A percentile compares a stretch with the other conserved stretches of the same genome.
Evolutionary conservation across 2,888 invertebrate genomes (phyloP).

Genomic region (Sipha maydis): DNA sequence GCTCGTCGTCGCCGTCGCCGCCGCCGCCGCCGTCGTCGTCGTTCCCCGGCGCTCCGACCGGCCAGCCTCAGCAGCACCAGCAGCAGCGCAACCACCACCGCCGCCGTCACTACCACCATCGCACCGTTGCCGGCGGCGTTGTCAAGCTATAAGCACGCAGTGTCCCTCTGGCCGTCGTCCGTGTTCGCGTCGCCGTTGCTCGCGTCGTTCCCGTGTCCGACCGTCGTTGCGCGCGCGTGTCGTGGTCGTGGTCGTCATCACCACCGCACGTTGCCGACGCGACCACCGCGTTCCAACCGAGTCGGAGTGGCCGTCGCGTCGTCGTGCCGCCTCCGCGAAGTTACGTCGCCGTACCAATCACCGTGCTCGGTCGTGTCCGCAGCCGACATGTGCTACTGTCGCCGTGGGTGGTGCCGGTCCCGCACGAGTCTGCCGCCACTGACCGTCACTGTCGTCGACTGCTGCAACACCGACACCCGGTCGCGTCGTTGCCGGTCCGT

Average conservation of each 20-base stretch:
- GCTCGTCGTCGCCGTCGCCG: neutral
- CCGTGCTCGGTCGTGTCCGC: neutral
- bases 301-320: too few species aligned
- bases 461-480: neutral
- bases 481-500: neutral
- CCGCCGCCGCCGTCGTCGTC: neutral
- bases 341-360: too few species aligned
- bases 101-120: neutral
- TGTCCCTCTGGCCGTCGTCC: conserved; percentile 51
- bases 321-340: too few species aligned
- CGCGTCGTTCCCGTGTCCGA: neutral
- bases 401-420: conserved; percentile 35
- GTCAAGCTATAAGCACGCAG: neutral
- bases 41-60: neutral
- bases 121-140: neutral
- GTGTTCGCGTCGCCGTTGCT: conserved; percentile 18
- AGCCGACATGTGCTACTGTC: conserved; percentile 32
- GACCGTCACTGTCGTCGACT: neutral
- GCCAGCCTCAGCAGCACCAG: conserved; percentile 11
- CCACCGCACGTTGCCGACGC: too few species aligned
- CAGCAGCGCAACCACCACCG: neutral
- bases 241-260: neutral
- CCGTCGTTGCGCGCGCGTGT: neutral
- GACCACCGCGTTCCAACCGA: too few species aligned
- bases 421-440: neutral